Base-by-base conservation (phyloP, 2,797 vertebrate genomes). In the Hafferia zeledoni region DNA sequence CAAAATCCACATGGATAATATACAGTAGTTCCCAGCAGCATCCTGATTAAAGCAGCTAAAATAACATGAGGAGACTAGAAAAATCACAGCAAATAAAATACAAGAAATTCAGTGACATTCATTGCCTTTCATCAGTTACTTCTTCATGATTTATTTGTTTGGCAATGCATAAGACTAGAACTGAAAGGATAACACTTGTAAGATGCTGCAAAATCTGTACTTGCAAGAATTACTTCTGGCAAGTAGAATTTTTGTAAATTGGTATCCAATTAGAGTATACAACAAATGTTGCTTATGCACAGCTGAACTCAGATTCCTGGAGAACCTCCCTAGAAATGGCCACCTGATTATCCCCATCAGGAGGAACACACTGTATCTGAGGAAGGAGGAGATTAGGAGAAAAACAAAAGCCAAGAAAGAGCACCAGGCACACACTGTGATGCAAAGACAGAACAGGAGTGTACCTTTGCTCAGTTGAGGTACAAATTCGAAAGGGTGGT, bases 221-320 rank as follows among this genome's bases (percentile, higher is more conserved):
- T 86, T 19, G 17, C 77, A 85, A 95, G 46, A 84, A 85, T 55
- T 43, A 90, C 46, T 94, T 47, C 64, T 90, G 83, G 64, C 60
- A 80, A 90, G 78, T 28, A 90, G 33, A 77, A 83, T 74, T 95
- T 89, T 83, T 47, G 74, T 89, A 85, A 74, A 75, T 89, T 87
- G 86, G 68, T 68, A 83, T 92, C 53, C 94, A 85, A 64, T 89
- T 85, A 93, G 69, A 43, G 13, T 64, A 92, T 59, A 90, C 84
- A 94, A 93, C 83, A 92, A 92, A 90, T 78, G 81, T 35, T 87
- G 82, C 74, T 83, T 89, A 61, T 22, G 72, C 11, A 5, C 57
- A 94, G 78, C 87, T 81, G 53, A 95, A 83, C 76, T 91, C 60
- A 15, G 49, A 46, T 93, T 87, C 81, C 84, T 94, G 84, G 87